Evolutionary conservation across 2,888 invertebrate genomes (phyloP).

Genomic region (Cordylochernes scorpioides): DNA sequence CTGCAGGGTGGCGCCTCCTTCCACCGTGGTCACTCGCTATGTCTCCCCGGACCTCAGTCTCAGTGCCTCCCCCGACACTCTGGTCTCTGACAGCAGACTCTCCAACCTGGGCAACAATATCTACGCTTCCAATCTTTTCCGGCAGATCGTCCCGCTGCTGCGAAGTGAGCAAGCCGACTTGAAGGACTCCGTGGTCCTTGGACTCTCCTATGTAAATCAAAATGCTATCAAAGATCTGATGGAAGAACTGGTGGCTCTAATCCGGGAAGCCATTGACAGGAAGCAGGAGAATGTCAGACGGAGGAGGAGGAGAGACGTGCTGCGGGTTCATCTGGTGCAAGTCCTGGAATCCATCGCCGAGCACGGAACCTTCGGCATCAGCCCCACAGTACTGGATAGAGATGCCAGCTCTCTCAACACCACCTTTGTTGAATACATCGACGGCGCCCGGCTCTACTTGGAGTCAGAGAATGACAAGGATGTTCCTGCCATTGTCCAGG

Average conservation of each 20-base stretch:
- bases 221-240: constrained; percentile 81
- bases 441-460: constrained; percentile 65
- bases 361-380: constrained; percentile 54
- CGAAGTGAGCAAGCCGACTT: constrained; percentile 81
- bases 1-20: constrained; percentile 78
- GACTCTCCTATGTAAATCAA: constrained; percentile 79
- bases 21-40: constrained; percentile 42
- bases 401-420: constrained; percentile 56
- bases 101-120: constrained; percentile 25
- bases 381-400: constrained; percentile 52
- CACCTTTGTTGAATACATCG: constrained; percentile 74
- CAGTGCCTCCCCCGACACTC: constrained; percentile 32
- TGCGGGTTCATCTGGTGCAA: constrained; percentile 66
- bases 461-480: constrained; percentile 86
- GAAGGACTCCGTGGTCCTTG: constrained; percentile 70
- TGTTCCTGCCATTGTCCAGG: constrained; percentile 45
- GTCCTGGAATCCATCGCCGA: constrained; percentile 76
- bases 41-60: constrained; percentile 73
- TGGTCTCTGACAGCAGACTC: constrained; percentile 48
- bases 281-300: constrained; percentile 91
- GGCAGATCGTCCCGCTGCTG: constrained; percentile 66
- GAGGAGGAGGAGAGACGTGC: constrained; percentile 60
- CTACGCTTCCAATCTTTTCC: constrained; percentile 62
- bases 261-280: constrained; percentile 82
- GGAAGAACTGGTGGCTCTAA: constrained; percentile 69